Evolutionary conservation across 2,113 vertebrate genomes (phyloP).

Genomic region (Megaceryle torquata): DNA sequence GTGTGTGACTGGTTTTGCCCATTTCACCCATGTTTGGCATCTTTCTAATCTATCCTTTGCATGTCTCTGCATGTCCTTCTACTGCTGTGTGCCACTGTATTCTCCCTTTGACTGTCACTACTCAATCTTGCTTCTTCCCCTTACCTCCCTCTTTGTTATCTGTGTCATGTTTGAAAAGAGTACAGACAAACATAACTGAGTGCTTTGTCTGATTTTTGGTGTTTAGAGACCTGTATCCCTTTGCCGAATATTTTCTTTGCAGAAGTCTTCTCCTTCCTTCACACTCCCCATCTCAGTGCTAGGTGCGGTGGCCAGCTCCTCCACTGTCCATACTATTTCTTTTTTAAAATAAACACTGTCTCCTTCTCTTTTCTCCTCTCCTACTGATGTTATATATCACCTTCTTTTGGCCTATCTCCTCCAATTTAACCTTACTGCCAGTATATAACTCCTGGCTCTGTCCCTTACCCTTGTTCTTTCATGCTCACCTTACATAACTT

Average conservation of each 20-base stretch:
- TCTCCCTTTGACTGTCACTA: neutral
- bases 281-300: neutral
- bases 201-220: neutral
- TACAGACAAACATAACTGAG: neutral
- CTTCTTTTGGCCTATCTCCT: neutral
- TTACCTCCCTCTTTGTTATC: neutral
- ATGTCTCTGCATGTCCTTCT: neutral
- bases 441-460: neutral
- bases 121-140: neutral
- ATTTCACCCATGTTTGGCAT: neutral
- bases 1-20: neutral
- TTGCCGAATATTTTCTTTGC: neutral
- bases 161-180: neutral
- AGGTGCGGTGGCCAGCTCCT: neutral
- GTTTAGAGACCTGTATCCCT: neutral
- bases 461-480: neutral
- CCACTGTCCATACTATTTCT: neutral
- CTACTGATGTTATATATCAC: neutral
- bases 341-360: neutral
- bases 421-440: neutral
- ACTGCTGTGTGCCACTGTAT: neutral
- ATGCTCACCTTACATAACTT: rapidly evolving
- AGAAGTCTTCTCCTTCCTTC: neutral
- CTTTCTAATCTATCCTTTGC: neutral
- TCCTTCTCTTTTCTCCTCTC: neutral